Conservation (phyloP, 2,113 vertebrate genomes). For the Misgurnus mizolepis region DNA sequence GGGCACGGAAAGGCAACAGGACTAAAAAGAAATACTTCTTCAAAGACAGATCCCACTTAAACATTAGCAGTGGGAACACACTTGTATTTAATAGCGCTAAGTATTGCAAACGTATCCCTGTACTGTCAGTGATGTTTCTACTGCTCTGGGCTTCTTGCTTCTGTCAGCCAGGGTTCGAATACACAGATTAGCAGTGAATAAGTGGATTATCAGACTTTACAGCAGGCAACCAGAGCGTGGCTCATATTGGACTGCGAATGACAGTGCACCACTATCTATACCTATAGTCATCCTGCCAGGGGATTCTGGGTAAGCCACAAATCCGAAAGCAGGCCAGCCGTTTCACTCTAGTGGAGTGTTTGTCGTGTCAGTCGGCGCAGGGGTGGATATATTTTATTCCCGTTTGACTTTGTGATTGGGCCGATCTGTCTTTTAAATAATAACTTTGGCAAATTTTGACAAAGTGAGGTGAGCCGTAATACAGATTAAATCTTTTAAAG, state of each 20-base stretch:
- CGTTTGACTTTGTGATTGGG: conserved; percentile 63
- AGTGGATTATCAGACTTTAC: conserved; percentile 81
- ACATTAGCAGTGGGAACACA: conserved; percentile 42
- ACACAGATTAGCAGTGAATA: conserved; percentile 82
- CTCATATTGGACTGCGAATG: conserved; percentile 76
- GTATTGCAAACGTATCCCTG: conserved; percentile 43
- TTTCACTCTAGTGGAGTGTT: conserved; percentile 62
- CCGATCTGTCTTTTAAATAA: too few relatives aligned
- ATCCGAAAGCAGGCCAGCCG: conserved; percentile 69
- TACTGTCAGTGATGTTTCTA: conserved; percentile 44
- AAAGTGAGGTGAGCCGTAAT: background rate
- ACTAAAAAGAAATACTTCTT: conserved; percentile 49
- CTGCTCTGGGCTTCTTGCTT: conserved; percentile 53
- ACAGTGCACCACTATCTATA: conserved; percentile 74
- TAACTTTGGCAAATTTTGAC: too few relatives aligned
- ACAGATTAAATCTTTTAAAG: background rate
- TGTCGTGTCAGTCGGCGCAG: conserved; percentile 60
- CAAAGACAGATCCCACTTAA: conserved; percentile 47
- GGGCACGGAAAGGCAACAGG: conserved; percentile 27
- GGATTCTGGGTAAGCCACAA: conserved; percentile 76
- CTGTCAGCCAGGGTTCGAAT: conserved; percentile 72
- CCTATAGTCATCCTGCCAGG: conserved; percentile 73
- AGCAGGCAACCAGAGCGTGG: conserved; percentile 79
- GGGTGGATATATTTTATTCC: conserved; percentile 53
- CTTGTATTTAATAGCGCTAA: conserved; percentile 52